phyloP scores from a whole-genome alignment of 2,113 vertebrate genomes.

The Vidua macroura region DNA sequence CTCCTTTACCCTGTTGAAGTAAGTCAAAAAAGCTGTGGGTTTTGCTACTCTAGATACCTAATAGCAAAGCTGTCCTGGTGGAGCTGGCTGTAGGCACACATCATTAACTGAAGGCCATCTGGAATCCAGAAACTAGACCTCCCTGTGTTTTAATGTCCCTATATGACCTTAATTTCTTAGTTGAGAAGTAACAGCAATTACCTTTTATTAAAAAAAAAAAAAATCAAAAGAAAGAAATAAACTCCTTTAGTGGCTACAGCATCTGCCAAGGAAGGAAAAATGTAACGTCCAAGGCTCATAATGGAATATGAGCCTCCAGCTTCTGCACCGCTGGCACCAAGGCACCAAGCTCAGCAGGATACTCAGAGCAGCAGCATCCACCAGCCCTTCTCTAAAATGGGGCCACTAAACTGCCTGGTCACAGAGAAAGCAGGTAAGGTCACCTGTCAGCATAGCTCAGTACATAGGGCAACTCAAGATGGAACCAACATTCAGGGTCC shows the following conservation, averaged over 20 bases:
- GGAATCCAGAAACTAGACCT: constrained; percentile 31
- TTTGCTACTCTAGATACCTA: not conserved
- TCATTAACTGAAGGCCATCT: not conserved
- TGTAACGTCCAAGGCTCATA: not conserved
- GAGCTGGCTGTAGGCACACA: not conserved
- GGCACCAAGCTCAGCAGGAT: not conserved
- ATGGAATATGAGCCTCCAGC: not conserved
- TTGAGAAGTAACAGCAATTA: constrained; percentile 24
- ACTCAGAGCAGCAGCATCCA: not conserved
- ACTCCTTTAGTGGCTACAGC: not conserved
- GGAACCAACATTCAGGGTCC: not conserved
- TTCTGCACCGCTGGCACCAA: not conserved
- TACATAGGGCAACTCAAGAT: not conserved
- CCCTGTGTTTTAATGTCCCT: not conserved
- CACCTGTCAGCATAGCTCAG: not conserved
- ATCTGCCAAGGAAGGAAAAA: constrained; percentile 20
- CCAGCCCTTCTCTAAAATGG: not conserved
- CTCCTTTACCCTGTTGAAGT: not conserved
- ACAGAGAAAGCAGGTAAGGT: not conserved
- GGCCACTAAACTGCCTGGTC: not conserved
- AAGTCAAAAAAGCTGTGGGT: not conserved
- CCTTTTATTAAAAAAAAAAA: not conserved
- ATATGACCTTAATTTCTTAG: not conserved
- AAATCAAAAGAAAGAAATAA: not conserved
- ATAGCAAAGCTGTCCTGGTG: not conserved